These are phyloP conservation scores for Enhydra lutris DNA, from an alignment of 2,113 vertebrate species.

Conservation along the genomic window DNA sequence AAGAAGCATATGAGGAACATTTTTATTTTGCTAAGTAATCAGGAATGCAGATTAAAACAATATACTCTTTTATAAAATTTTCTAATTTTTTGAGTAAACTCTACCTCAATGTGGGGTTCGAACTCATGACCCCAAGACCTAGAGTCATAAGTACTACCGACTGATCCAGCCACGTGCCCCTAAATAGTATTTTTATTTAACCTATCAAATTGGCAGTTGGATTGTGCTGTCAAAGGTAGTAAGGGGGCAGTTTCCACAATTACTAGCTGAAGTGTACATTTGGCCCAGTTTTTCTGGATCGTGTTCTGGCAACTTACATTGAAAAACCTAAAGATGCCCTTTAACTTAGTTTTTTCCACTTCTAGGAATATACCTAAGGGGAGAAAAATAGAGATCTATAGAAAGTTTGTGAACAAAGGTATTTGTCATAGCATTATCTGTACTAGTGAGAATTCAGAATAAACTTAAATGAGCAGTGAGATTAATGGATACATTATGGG, in stretches of 20 bases:
- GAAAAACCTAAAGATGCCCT: neutral
- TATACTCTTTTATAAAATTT: neutral
- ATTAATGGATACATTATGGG: neutral
- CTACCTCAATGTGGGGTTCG: neutral
- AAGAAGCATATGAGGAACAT: neutral
- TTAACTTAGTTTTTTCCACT: neutral
- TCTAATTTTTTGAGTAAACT: neutral
- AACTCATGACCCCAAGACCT: neutral
- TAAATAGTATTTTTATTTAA: neutral
- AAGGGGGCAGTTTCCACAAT: neutral
- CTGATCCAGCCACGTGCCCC: neutral
- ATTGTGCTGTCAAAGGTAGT: neutral
- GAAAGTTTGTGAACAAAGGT: neutral
- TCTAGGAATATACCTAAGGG: neutral
- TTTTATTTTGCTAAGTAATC: slow-evolving; percentile 46
- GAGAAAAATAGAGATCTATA: neutral
- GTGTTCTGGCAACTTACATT: neutral
- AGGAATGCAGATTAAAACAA: neutral
- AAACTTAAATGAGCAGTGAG: neutral
- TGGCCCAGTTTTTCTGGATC: neutral
- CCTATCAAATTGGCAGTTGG: neutral
- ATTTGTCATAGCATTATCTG: neutral
- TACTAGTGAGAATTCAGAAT: neutral
- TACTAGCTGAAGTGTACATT: neutral
- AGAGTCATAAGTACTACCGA: neutral